phyloP scores from a whole-genome alignment of 1,140 invertebrate genomes.

The Hycleus cichorii region DNA sequence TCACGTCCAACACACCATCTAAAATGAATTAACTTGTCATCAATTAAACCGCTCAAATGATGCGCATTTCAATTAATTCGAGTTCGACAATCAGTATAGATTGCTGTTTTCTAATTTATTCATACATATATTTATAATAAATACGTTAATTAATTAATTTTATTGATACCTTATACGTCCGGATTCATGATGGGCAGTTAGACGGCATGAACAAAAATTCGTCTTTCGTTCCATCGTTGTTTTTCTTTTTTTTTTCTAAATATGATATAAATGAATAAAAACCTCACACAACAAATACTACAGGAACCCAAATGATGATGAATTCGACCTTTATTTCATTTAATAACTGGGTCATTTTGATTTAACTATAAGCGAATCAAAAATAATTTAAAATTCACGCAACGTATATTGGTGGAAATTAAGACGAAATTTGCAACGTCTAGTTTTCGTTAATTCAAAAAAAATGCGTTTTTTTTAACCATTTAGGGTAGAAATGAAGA shows the following conservation, averaged over 20 bases:
- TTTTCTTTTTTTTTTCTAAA: background rate
- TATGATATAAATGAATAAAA: background rate
- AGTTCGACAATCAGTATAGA: too few relatives aligned
- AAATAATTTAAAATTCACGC: slow-evolving; percentile 12
- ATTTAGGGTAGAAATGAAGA: background rate
- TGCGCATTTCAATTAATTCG: background rate
- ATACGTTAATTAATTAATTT: slow-evolving; percentile 1
- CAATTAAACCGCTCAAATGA: slow-evolving; percentile 2
- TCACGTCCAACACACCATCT: slow-evolving; percentile 36
- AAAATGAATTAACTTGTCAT: slow-evolving; percentile 9
- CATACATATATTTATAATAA: background rate
- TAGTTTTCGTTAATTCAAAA: slow-evolving; percentile 1
- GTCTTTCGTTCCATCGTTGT: slow-evolving; percentile 16
- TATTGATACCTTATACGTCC: slow-evolving; percentile 15
- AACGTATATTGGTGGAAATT: background rate
- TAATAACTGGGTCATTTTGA: slow-evolving; percentile 22
- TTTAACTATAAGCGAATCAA: slow-evolving; percentile 12
- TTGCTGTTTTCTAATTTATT: too few relatives aligned
- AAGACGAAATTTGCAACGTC: background rate
- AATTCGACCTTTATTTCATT: slow-evolving; percentile 21
- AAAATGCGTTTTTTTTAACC: background rate
- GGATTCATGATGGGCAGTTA: slow-evolving; percentile 10
- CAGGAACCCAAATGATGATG: slow-evolving; percentile 10
- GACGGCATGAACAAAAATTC: slow-evolving; percentile 18
- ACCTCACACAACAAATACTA: slow-evolving; percentile 17